Evolutionary conservation across 2,797 vertebrate species (phyloP), one percentile per base, ranked within the genome.

Genomic region (Enteromius unitaeniatus): DNA sequence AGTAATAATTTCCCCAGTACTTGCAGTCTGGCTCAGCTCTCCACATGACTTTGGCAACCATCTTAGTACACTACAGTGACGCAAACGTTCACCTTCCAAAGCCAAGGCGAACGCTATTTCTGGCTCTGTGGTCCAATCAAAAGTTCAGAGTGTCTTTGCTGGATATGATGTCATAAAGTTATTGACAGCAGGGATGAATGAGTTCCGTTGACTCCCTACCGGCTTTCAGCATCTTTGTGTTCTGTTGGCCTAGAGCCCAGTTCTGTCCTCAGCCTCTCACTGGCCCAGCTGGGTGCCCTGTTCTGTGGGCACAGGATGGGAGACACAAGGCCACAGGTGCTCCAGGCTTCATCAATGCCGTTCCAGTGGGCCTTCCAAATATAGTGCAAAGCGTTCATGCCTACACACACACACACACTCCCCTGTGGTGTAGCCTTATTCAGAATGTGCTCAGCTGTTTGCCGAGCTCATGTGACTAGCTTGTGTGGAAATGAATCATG

Each of bases 261-360:
- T 55, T 62, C 73, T 84, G 80, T 86, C 64, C 68, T 70, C 75
- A 78, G 78, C 5, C 74, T 62, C 37, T 53, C 64, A 77, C 62
- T 75, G 42, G 23, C 83, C 62, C 86, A 88, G 87, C 85, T 87
- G 82, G 67, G 74, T 88, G 77, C 84, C 72, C 79, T 88, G 47
- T 82, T 68, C 42, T 78, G 40, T 37, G 49, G 84, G 81, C 65
- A 79, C 15, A 55, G 78, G 83, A 78, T 69, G 62, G 60, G 76
- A 81, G 84, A 86, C 55, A 70, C 60, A 83, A 81, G 81, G 78
- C 77, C 55, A n/a, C 83, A 88, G 80, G 80, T 89, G 88, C 75
- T 86, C 42, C 78, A 77, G 78, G 79, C 49, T 77, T 84, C 67
- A 85, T 81, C 83, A 82, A 58, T 72, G 68, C 83, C 47, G 28